Evolutionary conservation across 2,797 vertebrate genomes (phyloP), one percentile per base, ranked within the genome.

Genomic region (Adrianichthys oophorus): DNA sequence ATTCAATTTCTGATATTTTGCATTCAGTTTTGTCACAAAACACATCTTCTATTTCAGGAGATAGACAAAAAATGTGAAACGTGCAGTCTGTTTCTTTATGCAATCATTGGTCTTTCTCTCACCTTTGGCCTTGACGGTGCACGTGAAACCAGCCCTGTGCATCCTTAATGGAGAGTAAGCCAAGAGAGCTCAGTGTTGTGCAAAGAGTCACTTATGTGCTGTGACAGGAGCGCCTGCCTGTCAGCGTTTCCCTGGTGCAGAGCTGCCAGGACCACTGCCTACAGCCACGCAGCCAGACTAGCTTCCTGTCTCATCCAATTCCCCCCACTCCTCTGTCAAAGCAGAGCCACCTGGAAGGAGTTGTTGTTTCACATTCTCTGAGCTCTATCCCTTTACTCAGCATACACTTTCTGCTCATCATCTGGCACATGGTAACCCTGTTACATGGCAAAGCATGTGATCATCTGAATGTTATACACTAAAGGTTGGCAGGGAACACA

Each of bases 261-360:
- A 89, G 74, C 86, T 90, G 88, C 86, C 89, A 90, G 82, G 82
- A 85, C 85, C 78, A 84, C 85, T 84, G 89, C 79, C 84, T 85
- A 82, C 79, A 85, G 84, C 73, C 80, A 76, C 83, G 83, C 78
- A 74, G 69, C 66, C 85, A 68, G 82, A 85, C 77, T 65, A 85
- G 85, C 73, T 80, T 82, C 70, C 85, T 82, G 89, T 91, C 89
- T 71, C 77, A 84, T 88, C 80, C 80, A 79, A 90, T 89, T 77
- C 70, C 76, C 77, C 75, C 78, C 78, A 71, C 80, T 68, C 53
- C 59, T 57, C 79, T 82, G 77, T 68, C 62, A 56, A 65, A 62
- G 23, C 75, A 78, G 60, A 66, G 48, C 80, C 88, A 88, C 88
- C 88, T 85, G 86, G 81, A 87, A 85, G 79, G 59, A 83, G 78